Percentiles rank a stretch among this genome's conserved stretches.
phyloP scores from a whole-genome alignment of 2,888 invertebrate genomes.

The Latrodectus hesperus region DNA sequence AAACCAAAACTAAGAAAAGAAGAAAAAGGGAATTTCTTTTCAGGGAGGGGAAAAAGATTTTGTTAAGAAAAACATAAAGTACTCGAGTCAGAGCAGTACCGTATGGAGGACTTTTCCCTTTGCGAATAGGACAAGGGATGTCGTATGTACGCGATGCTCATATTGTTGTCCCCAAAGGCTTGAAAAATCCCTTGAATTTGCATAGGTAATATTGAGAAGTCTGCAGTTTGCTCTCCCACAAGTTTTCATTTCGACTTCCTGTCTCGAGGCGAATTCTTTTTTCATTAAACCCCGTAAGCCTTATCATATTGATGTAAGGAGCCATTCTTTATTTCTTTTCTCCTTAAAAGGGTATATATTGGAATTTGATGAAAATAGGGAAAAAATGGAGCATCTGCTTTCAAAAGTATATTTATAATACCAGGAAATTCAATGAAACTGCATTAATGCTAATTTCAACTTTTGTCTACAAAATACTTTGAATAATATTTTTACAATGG shows the following conservation, averaged over 20 bases:
- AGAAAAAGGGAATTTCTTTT: too few species aligned
- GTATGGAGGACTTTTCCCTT: neutral
- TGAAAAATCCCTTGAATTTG: constrained; percentile 29
- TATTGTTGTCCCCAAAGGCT: constrained; percentile 11
- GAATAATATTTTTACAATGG: too few species aligned
- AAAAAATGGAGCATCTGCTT: too few species aligned
- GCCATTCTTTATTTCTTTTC: neutral
- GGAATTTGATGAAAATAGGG: neutral
- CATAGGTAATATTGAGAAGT: constrained; percentile 37
- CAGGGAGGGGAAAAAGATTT: too few species aligned
- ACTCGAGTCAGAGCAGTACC: too few species aligned
- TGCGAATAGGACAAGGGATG: constrained; percentile 26
- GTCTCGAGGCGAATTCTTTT: neutral
- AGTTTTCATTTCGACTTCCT: constrained; percentile 29
- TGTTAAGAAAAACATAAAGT: too few species aligned
- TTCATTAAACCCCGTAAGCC: neutral
- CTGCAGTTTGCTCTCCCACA: neutral
- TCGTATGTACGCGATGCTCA: constrained; percentile 23
- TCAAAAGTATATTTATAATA: too few species aligned
- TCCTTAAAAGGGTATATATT: neutral
- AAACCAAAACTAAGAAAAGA: too few species aligned
- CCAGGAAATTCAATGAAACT: too few species aligned
- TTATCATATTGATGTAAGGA: constrained; percentile 5
- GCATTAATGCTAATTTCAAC: too few species aligned
- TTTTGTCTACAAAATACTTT: too few species aligned